A percentile compares a stretch with the other conserved stretches of the same genome.
These are phyloP conservation scores for Dasypogon diadema DNA, from an alignment of 2,888 invertebrate genomes.

Conservation along the genomic window DNA sequence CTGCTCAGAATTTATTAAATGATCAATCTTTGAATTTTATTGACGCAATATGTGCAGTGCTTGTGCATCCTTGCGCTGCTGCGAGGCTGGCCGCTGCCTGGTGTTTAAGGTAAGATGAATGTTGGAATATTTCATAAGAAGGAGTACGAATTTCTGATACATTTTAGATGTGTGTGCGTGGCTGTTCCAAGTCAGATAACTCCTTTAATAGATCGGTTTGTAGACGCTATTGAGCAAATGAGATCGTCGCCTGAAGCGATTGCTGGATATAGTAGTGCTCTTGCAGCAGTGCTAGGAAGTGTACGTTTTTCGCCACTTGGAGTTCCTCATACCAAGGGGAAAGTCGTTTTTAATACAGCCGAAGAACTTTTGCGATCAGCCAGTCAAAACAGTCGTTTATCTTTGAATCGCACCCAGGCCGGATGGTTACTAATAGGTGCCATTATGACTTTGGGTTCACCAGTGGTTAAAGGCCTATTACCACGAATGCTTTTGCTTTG, in stretches of 20 bases:
- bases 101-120: conserved; percentile 75
- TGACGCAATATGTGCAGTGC: conserved; percentile 75
- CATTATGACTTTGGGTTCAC: conserved; percentile 93
- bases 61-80: conserved; percentile 94
- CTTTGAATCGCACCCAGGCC: conserved; percentile 94
- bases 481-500: conserved; percentile 95
- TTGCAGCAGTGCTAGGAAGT: conserved; percentile 94
- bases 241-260: conserved; percentile 90
- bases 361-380: conserved; percentile 96
- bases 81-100: conserved; percentile 95
- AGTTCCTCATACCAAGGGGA: conserved; percentile 96
- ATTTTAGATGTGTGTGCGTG: conserved; percentile 81
- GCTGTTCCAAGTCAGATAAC: conserved; percentile 96
- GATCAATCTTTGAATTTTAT: conserved; percentile 84
- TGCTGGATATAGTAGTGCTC: conserved; percentile 90
- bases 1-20: conserved; percentile 88
- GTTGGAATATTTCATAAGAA: neutral
- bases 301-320: conserved; percentile 91
- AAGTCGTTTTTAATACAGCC: conserved; percentile 96
- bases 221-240: conserved; percentile 89
- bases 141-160: neutral
- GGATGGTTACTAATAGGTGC: conserved; percentile 98
- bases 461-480: conserved; percentile 91
- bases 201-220: conserved; percentile 90
- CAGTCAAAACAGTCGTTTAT: conserved; percentile 94